Conservation (phyloP, 1,140 invertebrate genomes). For the Eulimnadia texana region DNA sequence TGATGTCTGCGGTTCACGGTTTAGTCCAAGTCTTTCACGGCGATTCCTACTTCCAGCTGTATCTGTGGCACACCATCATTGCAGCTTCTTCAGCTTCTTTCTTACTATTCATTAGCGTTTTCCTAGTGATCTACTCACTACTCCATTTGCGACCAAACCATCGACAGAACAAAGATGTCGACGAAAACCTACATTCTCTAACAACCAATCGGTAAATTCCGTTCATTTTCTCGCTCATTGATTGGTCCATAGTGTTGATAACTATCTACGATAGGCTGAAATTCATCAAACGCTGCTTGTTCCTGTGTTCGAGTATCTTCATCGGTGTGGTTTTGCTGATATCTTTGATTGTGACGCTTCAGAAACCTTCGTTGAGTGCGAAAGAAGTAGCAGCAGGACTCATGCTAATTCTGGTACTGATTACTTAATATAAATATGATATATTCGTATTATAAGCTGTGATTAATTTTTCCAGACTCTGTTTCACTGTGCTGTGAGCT, state of each 20-base stretch:
- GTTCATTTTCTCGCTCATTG: too few species aligned
- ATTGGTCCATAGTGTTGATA: too few species aligned
- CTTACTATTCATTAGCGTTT: background rate
- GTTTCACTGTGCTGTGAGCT: background rate
- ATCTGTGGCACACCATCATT: background rate
- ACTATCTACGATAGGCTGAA: background rate
- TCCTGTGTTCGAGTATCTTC: background rate
- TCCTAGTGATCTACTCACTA: background rate
- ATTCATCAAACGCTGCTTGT: background rate
- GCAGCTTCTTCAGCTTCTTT: background rate
- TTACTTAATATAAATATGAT: background rate
- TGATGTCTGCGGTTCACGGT: background rate
- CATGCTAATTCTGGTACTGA: background rate
- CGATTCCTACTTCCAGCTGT: background rate
- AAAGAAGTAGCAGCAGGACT: background rate
- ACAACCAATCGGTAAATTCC: too few species aligned
- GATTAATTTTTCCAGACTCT: background rate
- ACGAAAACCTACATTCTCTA: too few species aligned
- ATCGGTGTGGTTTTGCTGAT: background rate
- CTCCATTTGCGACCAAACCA: background rate
- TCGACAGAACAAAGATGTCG: background rate
- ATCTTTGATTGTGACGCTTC: background rate
- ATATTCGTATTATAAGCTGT: background rate
- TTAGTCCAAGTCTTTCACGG: background rate
- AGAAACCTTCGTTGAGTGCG: background rate